Evolutionary conservation across 2,888 invertebrate species (phyloP), one percentile per base, ranked within the genome.

Genomic region (Branchellion lobata): DNA sequence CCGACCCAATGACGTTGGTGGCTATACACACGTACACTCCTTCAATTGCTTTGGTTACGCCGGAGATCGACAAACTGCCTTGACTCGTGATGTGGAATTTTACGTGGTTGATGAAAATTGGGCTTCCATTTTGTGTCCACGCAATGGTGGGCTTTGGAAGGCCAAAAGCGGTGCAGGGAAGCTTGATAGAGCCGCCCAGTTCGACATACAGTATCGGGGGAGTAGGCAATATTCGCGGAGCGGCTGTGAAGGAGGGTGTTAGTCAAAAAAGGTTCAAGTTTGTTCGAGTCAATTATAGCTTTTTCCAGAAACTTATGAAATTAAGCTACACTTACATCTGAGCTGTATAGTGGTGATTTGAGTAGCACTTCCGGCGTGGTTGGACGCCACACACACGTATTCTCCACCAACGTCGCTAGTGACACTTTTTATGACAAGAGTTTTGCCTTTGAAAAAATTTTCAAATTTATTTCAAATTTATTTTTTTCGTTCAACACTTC

Each of bases 11-110:
- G 73, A 86, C 85, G 84, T 90, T 90, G 83, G 87, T 86, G 8
- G 89, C 88, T 47, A 85, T 85, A 84, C 90, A 90, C 0, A 87
- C 86, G 84, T 89, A 90, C 47, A 85, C 84, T 2, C 89, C 90
- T 73, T 85, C 86, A 83, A 89, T 88, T 31, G 84, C 85, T 51
- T 87, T 82, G 0, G n/a, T 47, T 14, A 51, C 31, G n/a, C 29
- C 72, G 71, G 31, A 18, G 21, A 57, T 57, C 5, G 3, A n/a
- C 8, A 57, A n/a, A 5, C 61, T 24, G 5, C 61, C 61, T 3
- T 8, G 5, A 24, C 24, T 57, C 24, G 5, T 57, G 24, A 57
- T 3, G 21, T 3, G 24, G 21, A 57, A 24, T 3, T 57, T 57
- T 57, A 14, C n/a, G 3, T 57, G 3, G 3, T 3, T 57, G 3